Evolutionary conservation across 1,140 invertebrate species (phyloP).

Genomic region (Plodia interpunctella): DNA sequence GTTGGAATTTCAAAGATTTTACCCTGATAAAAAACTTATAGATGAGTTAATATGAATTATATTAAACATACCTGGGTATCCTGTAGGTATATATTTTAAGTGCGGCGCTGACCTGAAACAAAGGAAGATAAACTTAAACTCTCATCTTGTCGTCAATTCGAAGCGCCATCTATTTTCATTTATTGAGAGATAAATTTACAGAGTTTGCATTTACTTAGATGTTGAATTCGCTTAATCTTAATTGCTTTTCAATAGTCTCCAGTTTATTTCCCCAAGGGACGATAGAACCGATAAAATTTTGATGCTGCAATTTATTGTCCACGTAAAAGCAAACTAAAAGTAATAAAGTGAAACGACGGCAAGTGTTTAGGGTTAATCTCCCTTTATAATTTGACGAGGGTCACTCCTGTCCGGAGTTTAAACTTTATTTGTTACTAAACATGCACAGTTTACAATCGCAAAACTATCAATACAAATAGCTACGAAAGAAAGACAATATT

Average conservation of each 20-base stretch:
- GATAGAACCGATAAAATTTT: slow-evolving; percentile 11
- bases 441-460: slow-evolving; percentile 15
- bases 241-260: slow-evolving; percentile 4
- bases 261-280: slow-evolving; percentile 5
- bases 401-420: slow-evolving; percentile 26
- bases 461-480: slow-evolving; percentile 18
- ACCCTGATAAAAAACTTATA: no score
- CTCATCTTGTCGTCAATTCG: neutral
- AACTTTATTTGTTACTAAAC: slow-evolving; percentile 24
- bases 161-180: neutral
- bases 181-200: neutral
- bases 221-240: slow-evolving; percentile 1
- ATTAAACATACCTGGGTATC: neutral
- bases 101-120: slow-evolving; percentile 15
- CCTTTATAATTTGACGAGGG: slow-evolving; percentile 52
- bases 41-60: no score
- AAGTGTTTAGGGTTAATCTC: slow-evolving; percentile 36
- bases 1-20: no score
- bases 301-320: slow-evolving; percentile 18
- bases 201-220: slow-evolving; percentile 2
- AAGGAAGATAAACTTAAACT: neutral
- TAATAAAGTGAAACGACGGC: slow-evolving; percentile 35
- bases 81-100: neutral
- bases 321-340: slow-evolving; percentile 33
- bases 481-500: no score